A percentile compares a stretch with the other conserved stretches of the same genome.
phyloP scores from a whole-genome alignment of 2,888 invertebrate genomes.

The Lymantria dispar region DNA sequence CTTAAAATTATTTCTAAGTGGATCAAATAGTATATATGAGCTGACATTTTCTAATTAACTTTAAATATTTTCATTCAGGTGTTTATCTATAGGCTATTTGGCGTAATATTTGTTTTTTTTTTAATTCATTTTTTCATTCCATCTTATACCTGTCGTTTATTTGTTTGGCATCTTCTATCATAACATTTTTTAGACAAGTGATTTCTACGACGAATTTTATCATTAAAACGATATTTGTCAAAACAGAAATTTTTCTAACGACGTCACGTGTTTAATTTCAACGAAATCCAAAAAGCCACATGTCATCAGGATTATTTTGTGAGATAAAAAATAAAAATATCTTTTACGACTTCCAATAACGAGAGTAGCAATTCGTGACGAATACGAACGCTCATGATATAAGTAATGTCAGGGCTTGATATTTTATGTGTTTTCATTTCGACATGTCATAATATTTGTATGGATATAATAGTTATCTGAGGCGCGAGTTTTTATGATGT shows the following conservation, averaged over 20 bases:
- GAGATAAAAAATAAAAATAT: constrained; percentile 38
- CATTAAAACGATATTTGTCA: background rate
- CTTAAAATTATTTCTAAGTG: too few species aligned
- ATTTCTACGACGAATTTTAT: too few species aligned
- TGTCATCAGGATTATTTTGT: constrained; percentile 25
- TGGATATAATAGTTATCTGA: background rate
- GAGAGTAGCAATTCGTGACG: constrained; percentile 49
- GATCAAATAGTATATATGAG: too few species aligned
- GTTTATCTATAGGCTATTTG: too few species aligned
- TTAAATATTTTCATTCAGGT: too few species aligned
- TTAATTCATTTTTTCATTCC: too few species aligned
- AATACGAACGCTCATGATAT: constrained; percentile 48
- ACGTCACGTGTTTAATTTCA: constrained; percentile 21
- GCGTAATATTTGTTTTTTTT: too few species aligned
- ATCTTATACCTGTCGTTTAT: too few species aligned
- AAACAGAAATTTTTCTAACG: constrained; percentile 9
- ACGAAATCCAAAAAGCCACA: constrained; percentile 25
- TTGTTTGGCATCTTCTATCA: too few species aligned
- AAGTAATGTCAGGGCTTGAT: constrained; percentile 64
- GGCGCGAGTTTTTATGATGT: background rate
- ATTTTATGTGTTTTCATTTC: constrained; percentile 44
- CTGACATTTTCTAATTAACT: too few species aligned
- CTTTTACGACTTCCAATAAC: constrained; percentile 56
- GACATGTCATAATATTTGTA: background rate
- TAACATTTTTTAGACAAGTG: too few species aligned